Conservation (phyloP, 2,888 invertebrate species). For the Chrysolina americana region DNA sequence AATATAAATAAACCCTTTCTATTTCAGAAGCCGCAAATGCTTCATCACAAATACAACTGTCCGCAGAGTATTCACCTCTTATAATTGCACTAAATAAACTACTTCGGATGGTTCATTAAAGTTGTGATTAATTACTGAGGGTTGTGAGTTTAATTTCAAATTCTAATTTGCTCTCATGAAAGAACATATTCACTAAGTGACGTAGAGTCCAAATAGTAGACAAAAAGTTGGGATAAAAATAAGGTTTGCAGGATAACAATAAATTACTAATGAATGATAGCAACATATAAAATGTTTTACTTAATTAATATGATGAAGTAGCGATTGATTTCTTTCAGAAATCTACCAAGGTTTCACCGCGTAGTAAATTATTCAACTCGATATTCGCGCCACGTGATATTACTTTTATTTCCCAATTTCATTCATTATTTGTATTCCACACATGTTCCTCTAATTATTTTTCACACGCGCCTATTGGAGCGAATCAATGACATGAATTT, state of each 20-base stretch:
- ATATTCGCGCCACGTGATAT: not conserved
- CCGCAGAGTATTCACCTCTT: conserved; percentile 13
- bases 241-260: not conserved
- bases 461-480: conserved; percentile 1
- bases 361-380: too few species aligned
- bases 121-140: not conserved
- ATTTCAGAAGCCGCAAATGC: conserved; percentile 27
- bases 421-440: conserved; percentile 25
- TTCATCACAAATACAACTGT: conserved; percentile 21
- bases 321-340: too few species aligned
- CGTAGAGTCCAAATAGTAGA: too few species aligned
- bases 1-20: conserved; percentile 34
- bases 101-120: not conserved
- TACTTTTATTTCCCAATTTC: not conserved
- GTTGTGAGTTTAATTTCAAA: not conserved
- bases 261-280: too few species aligned
- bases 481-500: conserved; percentile 30
- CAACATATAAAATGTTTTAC: too few species aligned
- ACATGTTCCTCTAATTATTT: conserved; percentile 40
- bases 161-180: conserved; percentile 1
- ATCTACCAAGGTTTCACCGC: too few species aligned
- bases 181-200: not conserved
- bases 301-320: too few species aligned
- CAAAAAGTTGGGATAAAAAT: not conserved
- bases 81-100: conserved; percentile 1